These are phyloP conservation scores for Meriones psammophilus DNA, from an alignment of 2,797 vertebrate species.

Conservation along the genomic window DNA sequence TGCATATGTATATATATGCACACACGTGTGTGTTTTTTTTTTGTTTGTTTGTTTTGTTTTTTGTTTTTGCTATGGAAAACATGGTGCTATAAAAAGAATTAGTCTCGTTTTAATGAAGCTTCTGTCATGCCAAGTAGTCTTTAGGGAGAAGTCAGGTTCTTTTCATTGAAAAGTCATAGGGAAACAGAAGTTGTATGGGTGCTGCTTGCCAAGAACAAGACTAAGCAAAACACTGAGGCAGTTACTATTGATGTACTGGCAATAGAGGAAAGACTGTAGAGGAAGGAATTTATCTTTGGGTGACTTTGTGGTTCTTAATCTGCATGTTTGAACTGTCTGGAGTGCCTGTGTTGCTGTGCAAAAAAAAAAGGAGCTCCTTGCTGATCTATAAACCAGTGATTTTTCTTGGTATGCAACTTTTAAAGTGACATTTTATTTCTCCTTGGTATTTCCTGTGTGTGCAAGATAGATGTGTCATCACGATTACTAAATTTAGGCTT, in stretches of 20 bases:
- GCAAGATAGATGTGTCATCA: conserved; percentile 49
- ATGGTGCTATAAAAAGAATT: conserved; percentile 63
- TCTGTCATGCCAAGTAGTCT: conserved; percentile 57
- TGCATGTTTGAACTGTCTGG: conserved; percentile 61
- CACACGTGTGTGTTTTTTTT: neutral
- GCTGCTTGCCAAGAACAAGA: conserved; percentile 49
- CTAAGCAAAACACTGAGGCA: conserved; percentile 44
- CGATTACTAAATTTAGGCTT: conserved; percentile 66
- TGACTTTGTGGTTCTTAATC: conserved; percentile 15
- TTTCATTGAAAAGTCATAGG: conserved; percentile 56
- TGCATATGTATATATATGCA: too few species aligned
- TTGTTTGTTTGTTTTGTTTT: neutral
- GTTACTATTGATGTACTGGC: conserved; percentile 47
- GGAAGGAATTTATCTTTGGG: conserved; percentile 34
- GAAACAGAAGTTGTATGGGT: conserved; percentile 47
- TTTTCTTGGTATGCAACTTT: conserved; percentile 69
- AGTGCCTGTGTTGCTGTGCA: conserved; percentile 62
- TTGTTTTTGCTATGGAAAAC: conserved; percentile 53
- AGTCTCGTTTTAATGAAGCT: conserved; percentile 63
- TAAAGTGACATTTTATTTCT: conserved; percentile 65
- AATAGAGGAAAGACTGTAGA: conserved; percentile 42
- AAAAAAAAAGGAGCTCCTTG: conserved; percentile 60
- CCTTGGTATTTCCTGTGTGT: conserved; percentile 63
- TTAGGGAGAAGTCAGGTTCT: conserved; percentile 40
- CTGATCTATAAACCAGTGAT: conserved; percentile 51